Percentiles rank a stretch among this genome's conserved stretches.
These are phyloP conservation scores for Neolamprologus toae DNA, from an alignment of 2,113 vertebrate species.

Conservation along the genomic window DNA sequence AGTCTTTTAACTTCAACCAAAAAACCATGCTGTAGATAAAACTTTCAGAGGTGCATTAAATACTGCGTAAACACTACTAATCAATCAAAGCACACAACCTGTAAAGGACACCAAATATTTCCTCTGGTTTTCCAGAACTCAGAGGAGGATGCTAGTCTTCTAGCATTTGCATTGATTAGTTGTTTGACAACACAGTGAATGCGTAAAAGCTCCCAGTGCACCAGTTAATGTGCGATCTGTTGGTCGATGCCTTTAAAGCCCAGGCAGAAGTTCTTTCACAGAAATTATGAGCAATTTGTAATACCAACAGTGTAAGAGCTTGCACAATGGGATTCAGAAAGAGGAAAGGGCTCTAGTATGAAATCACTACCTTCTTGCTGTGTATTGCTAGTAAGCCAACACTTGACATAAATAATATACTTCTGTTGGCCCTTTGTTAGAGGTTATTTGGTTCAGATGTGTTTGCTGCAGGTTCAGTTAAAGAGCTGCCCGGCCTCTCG, in stretches of 20 bases:
- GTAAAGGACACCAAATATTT: background rate
- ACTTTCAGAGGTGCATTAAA: background rate
- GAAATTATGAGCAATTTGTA: background rate
- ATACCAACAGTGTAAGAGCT: background rate
- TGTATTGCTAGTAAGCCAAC: background rate
- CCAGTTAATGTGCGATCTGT: background rate
- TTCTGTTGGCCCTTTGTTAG: background rate
- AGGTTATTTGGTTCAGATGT: slow-evolving; percentile 44
- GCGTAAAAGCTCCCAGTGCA: background rate
- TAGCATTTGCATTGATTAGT: background rate
- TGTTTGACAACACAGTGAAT: background rate
- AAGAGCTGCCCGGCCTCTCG: slow-evolving; percentile 35
- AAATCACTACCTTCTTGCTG: background rate
- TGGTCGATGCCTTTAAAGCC: background rate
- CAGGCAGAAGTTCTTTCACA: background rate
- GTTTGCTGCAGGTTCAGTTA: slow-evolving; percentile 55
- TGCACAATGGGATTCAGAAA: background rate
- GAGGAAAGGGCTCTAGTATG: background rate
- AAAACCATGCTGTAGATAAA: background rate
- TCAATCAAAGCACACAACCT: background rate
- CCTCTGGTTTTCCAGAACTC: background rate
- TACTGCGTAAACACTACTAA: background rate
- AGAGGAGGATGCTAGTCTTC: background rate
- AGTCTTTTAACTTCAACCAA: background rate
- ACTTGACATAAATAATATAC: background rate